Evolutionary conservation across 2,888 invertebrate species (phyloP), one percentile per base, ranked within the genome.

Genomic region (Acrobasis suavella): DNA sequence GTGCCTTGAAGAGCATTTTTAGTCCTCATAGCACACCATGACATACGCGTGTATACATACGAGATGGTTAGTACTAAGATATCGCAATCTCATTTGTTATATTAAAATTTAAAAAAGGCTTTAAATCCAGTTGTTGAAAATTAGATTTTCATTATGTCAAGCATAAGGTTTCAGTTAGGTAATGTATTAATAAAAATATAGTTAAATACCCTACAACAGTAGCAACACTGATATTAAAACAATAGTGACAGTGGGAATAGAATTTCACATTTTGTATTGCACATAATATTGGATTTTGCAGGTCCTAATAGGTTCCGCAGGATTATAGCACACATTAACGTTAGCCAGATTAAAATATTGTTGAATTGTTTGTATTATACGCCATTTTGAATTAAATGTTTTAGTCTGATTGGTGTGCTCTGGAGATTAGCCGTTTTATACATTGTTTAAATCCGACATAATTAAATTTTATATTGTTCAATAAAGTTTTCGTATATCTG

Each of bases 251-350:
- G 1, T 22, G 56, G 56, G 56, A 56, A 22, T 42, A 56, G 42
- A 56, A 46, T 56, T 56, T 22, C 64, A 70, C 70, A 72, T 73
- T 73, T 71, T 70, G 69, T 72, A 69, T 66, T 67, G 60, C 66
- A 63, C 63, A 60, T 62, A 56, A 58, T 65, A 65, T 68, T 60
- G 64, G 65, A 65, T 68, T 68, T 63, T 65, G 61, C 66, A 70
- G 72, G 78, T 78, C 80, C 80, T 78, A 82, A 82, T 81, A 80
- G 77, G 72, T 81, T 80, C 72, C 74, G 72, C 69, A 75, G 83
- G 85, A 83, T 86, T 85, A 85, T 77, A 76, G 77, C 77, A 78
- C 81, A 79, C 81, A 79, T 82, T 84, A 80, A 75, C 38, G 62
- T 62, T 62, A 62, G 60, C 60, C 51, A 60, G 60, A 54, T 62